Conservation (phyloP, 2,888 invertebrate species). For the Dicranocentrus wangi region DNA sequence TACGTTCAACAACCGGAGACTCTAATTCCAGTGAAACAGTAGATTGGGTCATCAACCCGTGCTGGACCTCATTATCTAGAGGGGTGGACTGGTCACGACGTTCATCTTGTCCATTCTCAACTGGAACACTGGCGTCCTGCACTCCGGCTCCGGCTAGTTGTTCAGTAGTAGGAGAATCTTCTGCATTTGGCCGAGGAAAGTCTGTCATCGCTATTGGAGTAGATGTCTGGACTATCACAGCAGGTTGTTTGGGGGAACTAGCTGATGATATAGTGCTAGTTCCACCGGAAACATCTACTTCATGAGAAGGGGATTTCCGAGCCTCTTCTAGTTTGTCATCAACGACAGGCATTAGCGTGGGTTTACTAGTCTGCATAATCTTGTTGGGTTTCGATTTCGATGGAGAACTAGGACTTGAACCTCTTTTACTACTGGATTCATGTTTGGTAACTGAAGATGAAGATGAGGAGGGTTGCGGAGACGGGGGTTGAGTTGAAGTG, state of each 20-base stretch:
- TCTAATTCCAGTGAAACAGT: slow-evolving; percentile 11
- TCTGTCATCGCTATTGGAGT: too few species aligned
- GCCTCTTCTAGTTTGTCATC: too few species aligned
- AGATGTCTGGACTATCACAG: not conserved
- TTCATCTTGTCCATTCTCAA: not conserved
- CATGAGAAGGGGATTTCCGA: too few species aligned
- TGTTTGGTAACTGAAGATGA: too few species aligned
- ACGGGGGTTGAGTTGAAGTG: not conserved
- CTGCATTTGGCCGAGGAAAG: not conserved
- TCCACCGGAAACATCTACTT: not conserved
- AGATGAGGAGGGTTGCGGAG: slow-evolving; percentile 9
- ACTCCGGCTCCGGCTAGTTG: too few species aligned
- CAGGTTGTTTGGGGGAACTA: not conserved
- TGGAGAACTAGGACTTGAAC: not conserved
- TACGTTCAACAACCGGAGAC: slow-evolving; percentile 24
- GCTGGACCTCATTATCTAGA: not conserved
- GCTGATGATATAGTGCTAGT: not conserved
- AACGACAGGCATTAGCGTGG: too few species aligned
- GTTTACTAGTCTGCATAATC: not conserved
- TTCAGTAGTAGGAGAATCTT: not conserved
- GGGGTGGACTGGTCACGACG: not conserved
- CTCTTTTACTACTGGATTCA: not conserved
- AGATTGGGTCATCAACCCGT: not conserved
- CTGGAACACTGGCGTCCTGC: not conserved
- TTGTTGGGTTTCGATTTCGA: not conserved